Base-by-base conservation (phyloP, 2,888 invertebrate genomes). In the Andrena fulva region DNA sequence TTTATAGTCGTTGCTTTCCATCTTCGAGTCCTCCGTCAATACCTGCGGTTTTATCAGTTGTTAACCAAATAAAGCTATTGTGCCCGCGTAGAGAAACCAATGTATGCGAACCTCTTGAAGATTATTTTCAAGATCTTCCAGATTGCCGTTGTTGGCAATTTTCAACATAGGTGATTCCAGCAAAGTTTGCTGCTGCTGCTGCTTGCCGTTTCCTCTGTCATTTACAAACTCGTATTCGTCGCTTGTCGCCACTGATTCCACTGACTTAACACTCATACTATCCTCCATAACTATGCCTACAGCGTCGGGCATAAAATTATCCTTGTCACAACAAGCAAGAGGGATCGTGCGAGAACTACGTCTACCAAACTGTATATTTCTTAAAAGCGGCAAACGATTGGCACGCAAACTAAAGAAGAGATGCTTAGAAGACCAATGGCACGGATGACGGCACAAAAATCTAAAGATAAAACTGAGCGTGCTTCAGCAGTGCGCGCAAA, bases 171-270 rank as follows among this genome's bases (percentile, higher is more conserved):
- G 96, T 54, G 94, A 94, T 75, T 94, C 94, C 0, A 92, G 87
- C 67, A 91, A 75, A 67, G 90, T 84, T 72, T 91, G 92, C 77
- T 93, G 92, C 85, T 91, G 92, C 77, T 93, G 92, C 85, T 92
- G 93, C 93, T 94, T 87, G 59, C 87, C 90, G 48, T 91, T 91
- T 78, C 93, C 95, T 79, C 94, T 94, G 62, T 95, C 95, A 84
- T 95, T 95, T 79, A 96, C 95, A 89, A 96, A 95, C 92, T 96
- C 96, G 94, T 96, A 96, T 92, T 96, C 96, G 87, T 96, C 96
- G 91, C 96, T 96, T 80, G 96, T 96, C 75, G 95, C 95, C 90
- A 96, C 95, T 82, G 96, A 96, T 94, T 96, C 96, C 90, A 95
- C 95, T 78, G 96, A 96, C 94, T 96, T 96, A 48, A 95, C 95